These are phyloP conservation scores for Paramuricea clavata DNA, from an alignment of 92 coral and sea anemone genomes.

Conservation along the genomic window DNA sequence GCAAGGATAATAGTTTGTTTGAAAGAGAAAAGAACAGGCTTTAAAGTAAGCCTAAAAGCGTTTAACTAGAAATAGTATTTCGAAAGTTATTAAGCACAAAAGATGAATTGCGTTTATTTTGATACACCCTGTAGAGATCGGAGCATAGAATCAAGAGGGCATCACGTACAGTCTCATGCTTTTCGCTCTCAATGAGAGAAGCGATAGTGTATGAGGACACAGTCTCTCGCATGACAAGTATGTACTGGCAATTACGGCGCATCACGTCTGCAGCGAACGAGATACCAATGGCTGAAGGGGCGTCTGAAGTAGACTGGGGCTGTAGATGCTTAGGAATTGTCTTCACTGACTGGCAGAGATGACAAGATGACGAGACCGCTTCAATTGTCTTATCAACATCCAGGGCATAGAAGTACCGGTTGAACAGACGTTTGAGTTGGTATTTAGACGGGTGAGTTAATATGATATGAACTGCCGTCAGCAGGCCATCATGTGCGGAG, in stretches of 20 bases:
- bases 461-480: slow-evolving; percentile 46
- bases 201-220: slow-evolving; percentile 51
- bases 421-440: slow-evolving; percentile 59
- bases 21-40: too few species aligned
- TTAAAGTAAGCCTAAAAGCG: too few species aligned
- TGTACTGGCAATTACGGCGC: slow-evolving; percentile 45
- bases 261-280: slow-evolving; percentile 27
- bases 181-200: slow-evolving; percentile 29
- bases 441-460: slow-evolving; percentile 54
- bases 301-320: not conserved
- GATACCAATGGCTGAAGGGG: not conserved
- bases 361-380: slow-evolving; percentile 44
- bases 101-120: too few species aligned
- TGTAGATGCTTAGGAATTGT: slow-evolving; percentile 47
- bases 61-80: too few species aligned
- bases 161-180: slow-evolving; percentile 32
- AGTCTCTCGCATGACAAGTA: slow-evolving; percentile 56
- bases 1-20: too few species aligned
- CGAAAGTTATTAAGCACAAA: too few species aligned
- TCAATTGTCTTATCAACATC: slow-evolving; percentile 55
- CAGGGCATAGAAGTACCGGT: slow-evolving; percentile 57
- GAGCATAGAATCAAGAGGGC: slow-evolving; percentile 38
- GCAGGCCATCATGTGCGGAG: slow-evolving; percentile 32
- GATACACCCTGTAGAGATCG: slow-evolving; percentile 27
- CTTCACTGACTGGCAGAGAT: slow-evolving; percentile 49